Percentiles rank a stretch among this genome's conserved stretches.
These are phyloP conservation scores for Illadopsis cleaveri DNA, from an alignment of 2,113 vertebrate genomes.

Conservation along the genomic window DNA sequence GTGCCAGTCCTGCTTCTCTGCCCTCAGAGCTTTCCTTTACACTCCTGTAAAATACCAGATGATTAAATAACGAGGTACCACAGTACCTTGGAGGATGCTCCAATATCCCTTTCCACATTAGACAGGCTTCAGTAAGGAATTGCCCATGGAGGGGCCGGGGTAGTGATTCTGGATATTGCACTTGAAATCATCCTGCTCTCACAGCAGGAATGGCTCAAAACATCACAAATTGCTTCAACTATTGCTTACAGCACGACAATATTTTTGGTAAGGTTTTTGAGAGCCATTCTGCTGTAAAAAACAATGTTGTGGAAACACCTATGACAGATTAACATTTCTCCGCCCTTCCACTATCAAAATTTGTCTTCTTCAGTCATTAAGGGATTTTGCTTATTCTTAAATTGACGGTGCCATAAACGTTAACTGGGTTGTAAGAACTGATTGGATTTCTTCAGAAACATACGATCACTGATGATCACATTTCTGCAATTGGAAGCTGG, in stretches of 20 bases:
- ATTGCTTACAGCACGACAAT: not conserved
- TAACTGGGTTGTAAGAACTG: not conserved
- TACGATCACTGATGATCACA: not conserved
- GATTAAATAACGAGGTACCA: not conserved
- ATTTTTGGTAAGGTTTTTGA: not conserved
- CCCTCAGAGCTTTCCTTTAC: not conserved
- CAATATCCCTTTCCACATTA: not conserved
- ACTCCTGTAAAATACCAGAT: fast-evolving
- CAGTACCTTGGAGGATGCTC: not conserved
- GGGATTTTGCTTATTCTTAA: not conserved
- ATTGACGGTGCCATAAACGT: not conserved
- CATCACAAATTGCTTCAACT: not conserved
- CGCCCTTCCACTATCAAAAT: not conserved
- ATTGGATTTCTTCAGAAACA: not conserved
- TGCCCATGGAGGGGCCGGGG: fast-evolving
- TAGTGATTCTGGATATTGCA: not conserved
- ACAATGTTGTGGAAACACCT: not conserved
- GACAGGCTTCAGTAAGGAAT: not conserved
- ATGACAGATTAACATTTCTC: not conserved
- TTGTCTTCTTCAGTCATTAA: not conserved
- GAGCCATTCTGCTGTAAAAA: not conserved
- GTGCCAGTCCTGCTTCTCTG: not conserved
- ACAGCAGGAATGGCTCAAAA: not conserved
- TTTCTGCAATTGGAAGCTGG: not conserved
- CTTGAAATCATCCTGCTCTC: fast-evolving